phyloP scores from a whole-genome alignment of 1,140 invertebrate species.

The Protaetia brevitarsis region DNA sequence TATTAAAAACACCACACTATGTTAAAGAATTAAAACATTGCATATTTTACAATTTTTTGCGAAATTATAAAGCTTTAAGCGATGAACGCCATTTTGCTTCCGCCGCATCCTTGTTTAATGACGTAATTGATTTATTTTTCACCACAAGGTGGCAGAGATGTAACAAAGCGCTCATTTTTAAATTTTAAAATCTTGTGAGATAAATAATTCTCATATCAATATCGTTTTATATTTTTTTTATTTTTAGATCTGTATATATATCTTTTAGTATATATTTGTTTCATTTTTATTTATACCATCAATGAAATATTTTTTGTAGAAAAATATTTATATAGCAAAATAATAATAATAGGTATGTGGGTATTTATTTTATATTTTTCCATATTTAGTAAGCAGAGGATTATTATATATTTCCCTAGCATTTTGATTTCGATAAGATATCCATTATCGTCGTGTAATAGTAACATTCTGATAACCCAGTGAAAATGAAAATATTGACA shows the following conservation, averaged over 20 bases:
- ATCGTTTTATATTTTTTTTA: no score
- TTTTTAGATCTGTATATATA: no score
- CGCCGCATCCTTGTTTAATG: conserved; percentile 20
- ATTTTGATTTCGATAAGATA: no score
- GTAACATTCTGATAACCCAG: background rate
- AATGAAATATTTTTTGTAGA: no score
- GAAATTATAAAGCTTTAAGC: conserved; percentile 3
- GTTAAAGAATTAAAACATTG: background rate
- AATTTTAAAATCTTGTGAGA: background rate
- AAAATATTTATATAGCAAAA: no score
- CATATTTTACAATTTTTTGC: background rate
- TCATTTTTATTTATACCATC: no score
- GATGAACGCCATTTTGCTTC: conserved; percentile 19
- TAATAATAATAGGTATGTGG: no score
- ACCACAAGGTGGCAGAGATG: background rate
- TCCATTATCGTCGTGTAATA: background rate
- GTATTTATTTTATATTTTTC: no score
- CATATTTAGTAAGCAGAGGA: no score
- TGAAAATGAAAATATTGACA: conserved; percentile 7
- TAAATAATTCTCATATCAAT: background rate
- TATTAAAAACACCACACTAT: background rate
- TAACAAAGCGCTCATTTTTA: background rate
- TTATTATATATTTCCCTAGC: no score
- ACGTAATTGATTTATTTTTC: background rate
- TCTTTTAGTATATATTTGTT: no score